phyloP scores from a whole-genome alignment of 1,140 invertebrate species.

The Calliopsis andreniformis region DNA sequence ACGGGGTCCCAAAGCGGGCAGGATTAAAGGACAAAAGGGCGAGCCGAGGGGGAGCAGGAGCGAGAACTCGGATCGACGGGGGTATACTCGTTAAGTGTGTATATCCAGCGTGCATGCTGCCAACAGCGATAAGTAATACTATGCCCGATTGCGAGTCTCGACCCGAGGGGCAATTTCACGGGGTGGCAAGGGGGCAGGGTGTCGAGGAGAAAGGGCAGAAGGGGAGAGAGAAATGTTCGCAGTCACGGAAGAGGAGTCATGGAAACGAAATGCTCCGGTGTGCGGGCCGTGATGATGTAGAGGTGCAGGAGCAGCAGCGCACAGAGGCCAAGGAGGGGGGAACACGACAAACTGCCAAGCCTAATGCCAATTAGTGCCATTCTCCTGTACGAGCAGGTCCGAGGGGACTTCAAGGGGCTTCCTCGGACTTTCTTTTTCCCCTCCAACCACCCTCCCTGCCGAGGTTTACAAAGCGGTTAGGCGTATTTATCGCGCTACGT shows the following conservation, averaged over 20 bases:
- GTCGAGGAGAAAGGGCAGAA: background rate
- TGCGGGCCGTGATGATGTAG: conserved; percentile 22
- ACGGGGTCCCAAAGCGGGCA: conserved; percentile 26
- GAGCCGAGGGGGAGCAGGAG: conserved; percentile 28
- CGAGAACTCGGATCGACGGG: conserved; percentile 29
- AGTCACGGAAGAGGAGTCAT: conserved; percentile 55
- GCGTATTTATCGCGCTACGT: conserved; percentile 70
- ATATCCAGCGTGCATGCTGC: conserved; percentile 49
- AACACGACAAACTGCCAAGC: conserved; percentile 78
- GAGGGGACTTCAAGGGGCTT: conserved; percentile 59
- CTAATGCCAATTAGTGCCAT: conserved; percentile 82
- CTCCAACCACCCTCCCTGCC: conserved; percentile 25
- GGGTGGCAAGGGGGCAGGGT: conserved; percentile 25
- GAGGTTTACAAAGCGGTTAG: conserved; percentile 67
- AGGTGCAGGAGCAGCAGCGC: conserved; percentile 33
- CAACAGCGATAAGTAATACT: conserved; percentile 46
- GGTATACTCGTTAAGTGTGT: conserved; percentile 37
- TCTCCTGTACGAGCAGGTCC: conserved; percentile 67
- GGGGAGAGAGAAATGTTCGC: conserved; percentile 44
- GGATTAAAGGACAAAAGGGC: conserved; percentile 52
- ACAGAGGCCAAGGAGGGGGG: conserved; percentile 13
- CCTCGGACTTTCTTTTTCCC: conserved; percentile 53
- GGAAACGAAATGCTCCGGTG: conserved; percentile 45
- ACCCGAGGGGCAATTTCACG: conserved; percentile 32
- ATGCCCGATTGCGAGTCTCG: conserved; percentile 26